phyloP scores from a whole-genome alignment of 2,113 vertebrate species.

The mouse (Mus musculus) region GRCm39 chr7:95094001-95094500 shows the following conservation, averaged over 20 bases:
- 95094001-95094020: constrained; percentile 82
- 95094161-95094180: not conserved
- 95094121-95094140: constrained; percentile 38
- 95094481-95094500: too few relatives aligned
- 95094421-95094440: not conserved
- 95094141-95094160: constrained; percentile 61
- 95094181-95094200: not conserved
- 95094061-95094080: constrained; percentile 79
- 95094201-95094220: not conserved
- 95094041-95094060: constrained; percentile 72
- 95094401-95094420: not conserved
- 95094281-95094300: not conserved
- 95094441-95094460: not conserved
- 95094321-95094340: not conserved
- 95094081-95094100: constrained; percentile 81
- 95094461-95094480: not conserved
- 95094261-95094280: not conserved
- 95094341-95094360: not conserved
- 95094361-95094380: not conserved
- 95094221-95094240: not conserved
- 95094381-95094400: not conserved
- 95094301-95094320: not conserved
- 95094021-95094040: constrained; percentile 81
- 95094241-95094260: not conserved
- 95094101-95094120: constrained; percentile 56